Conservation (phyloP, 2,888 invertebrate genomes). For the Muschampia plurimacula region DNA sequence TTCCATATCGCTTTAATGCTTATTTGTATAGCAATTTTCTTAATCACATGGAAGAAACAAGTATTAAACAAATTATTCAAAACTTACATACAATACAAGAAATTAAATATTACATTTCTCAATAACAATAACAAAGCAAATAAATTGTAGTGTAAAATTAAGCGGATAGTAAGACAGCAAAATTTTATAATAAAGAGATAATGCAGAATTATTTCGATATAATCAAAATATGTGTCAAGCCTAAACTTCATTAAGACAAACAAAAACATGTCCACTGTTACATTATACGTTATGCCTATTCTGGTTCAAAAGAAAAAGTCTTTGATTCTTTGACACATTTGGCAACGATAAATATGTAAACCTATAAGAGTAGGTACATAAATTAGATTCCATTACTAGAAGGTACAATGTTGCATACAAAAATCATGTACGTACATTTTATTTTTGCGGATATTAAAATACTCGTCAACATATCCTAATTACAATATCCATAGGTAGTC, state of each 20-base stretch:
- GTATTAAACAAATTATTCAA: conserved; percentile 73
- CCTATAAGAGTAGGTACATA: neutral
- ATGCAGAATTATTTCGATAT: conserved; percentile 5
- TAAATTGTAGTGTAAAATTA: conserved; percentile 26
- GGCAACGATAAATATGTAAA: neutral
- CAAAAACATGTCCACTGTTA: too few species aligned
- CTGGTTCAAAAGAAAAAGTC: too few species aligned
- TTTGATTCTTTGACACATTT: neutral
- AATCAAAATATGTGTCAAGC: neutral
- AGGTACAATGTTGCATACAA: neutral
- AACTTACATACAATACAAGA: conserved; percentile 66
- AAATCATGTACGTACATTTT: too few species aligned
- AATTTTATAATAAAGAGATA: conserved; percentile 8
- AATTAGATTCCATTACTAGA: neutral
- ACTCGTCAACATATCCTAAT: too few species aligned
- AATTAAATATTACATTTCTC: conserved; percentile 72
- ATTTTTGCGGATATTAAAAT: too few species aligned
- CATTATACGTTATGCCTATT: neutral
- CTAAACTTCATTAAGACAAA: neutral
- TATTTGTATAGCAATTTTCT: conserved; percentile 80
- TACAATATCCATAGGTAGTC: too few species aligned
- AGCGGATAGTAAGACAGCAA: conserved; percentile 21
- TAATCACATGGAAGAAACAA: conserved; percentile 82
- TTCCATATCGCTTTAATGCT: conserved; percentile 61
- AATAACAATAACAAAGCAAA: conserved; percentile 81